phyloP scores from a whole-genome alignment of 2,797 vertebrate genomes.

The Ctenopoma kingsleyae region DNA sequence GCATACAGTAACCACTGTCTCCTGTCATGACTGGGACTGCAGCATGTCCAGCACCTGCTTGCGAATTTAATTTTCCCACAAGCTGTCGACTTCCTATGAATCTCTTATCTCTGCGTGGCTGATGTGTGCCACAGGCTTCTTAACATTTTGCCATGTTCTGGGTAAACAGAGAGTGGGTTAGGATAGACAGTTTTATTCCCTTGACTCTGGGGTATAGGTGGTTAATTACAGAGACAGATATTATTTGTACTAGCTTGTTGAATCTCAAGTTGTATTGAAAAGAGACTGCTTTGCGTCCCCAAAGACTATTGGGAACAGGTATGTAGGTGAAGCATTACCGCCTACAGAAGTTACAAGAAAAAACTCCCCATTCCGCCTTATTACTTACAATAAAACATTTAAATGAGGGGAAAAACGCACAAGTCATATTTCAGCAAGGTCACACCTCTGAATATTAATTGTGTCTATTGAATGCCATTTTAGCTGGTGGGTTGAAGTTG shows the following conservation, averaged over 20 bases:
- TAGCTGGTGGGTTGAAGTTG: constrained; percentile 10
- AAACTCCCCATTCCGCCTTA: constrained; percentile 40
- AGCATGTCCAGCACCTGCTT: constrained; percentile 57
- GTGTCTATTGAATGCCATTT: neutral
- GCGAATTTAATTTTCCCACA: constrained; percentile 53
- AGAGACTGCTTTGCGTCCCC: constrained; percentile 50
- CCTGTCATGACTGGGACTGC: constrained; percentile 52
- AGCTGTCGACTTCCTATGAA: constrained; percentile 33
- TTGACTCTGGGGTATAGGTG: neutral
- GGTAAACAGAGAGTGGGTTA: neutral
- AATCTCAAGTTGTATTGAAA: constrained; percentile 5
- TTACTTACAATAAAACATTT: constrained; percentile 4
- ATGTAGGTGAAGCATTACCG: constrained; percentile 22
- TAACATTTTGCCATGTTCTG: constrained; percentile 12
- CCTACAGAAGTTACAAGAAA: constrained; percentile 37
- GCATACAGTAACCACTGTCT: constrained; percentile 50
- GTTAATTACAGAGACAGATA: neutral
- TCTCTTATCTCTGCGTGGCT: constrained; percentile 55
- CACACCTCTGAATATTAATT: constrained; percentile 17
- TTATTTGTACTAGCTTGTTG: neutral
- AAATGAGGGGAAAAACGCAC: constrained; percentile 28
- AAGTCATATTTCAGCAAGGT: constrained; percentile 32
- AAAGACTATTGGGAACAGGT: constrained; percentile 38
- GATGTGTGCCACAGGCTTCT: constrained; percentile 26
- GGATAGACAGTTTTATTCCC: neutral